These are phyloP conservation scores for Pagetopsis macropterus DNA, from an alignment of 2,797 vertebrate genomes.

Conservation along the genomic window DNA sequence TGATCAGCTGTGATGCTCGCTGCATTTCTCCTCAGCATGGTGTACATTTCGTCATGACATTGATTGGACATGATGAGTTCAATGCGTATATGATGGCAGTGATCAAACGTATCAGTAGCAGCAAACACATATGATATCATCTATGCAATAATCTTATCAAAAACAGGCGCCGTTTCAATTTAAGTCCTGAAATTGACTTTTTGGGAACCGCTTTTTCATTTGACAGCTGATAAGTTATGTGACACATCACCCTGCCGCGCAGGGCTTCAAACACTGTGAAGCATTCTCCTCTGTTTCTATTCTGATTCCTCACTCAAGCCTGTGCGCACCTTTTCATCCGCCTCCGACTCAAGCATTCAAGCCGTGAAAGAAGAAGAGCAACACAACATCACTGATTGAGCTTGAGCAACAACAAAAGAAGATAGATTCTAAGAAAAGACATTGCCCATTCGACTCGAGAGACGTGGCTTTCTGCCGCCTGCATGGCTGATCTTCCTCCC, in stretches of 20 bases:
- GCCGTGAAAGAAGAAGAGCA: conserved; percentile 12
- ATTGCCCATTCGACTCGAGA: conserved; percentile 39
- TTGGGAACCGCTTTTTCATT: conserved; percentile 41
- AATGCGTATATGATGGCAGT: background rate
- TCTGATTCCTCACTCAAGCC: conserved; percentile 66
- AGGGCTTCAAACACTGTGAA: conserved; percentile 49
- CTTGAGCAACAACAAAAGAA: conserved; percentile 54
- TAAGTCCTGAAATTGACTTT: conserved; percentile 36
- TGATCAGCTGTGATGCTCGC: conserved; percentile 35
- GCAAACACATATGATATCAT: background rate
- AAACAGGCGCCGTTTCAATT: background rate
- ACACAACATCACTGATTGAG: conserved; percentile 49
- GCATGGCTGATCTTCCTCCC: conserved; percentile 51
- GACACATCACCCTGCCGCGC: conserved; percentile 38
- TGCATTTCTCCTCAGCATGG: background rate
- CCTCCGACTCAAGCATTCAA: conserved; percentile 41
- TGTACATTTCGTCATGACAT: conserved; percentile 5
- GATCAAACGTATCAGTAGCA: conserved; percentile 3
- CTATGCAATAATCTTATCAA: background rate
- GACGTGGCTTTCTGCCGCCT: conserved; percentile 38
- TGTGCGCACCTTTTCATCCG: conserved; percentile 53
- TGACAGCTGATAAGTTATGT: conserved; percentile 51
- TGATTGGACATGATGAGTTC: conserved; percentile 24
- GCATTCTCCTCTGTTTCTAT: conserved; percentile 47
- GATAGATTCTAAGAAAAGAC: conserved; percentile 50